Conservation (phyloP, 2,888 invertebrate species). For the Drosophila fulvimacula region DNA sequence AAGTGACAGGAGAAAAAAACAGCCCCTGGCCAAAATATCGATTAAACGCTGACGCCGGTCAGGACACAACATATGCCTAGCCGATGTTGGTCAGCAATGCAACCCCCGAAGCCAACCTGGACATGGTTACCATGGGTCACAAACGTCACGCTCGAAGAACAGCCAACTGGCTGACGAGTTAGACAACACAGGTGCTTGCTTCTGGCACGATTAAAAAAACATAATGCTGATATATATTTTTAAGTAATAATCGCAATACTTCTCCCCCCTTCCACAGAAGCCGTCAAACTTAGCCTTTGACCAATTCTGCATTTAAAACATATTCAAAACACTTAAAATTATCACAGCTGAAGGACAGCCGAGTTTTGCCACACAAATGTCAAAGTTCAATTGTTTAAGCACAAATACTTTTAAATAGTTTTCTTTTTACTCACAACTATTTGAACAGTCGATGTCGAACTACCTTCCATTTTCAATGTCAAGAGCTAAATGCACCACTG, state of each 20-base stretch:
- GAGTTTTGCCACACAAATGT: conserved; percentile 25
- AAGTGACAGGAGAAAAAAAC: conserved; percentile 21
- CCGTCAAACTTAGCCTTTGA: conserved; percentile 45
- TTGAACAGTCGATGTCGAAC: background rate
- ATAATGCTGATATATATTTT: background rate
- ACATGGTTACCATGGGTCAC: conserved; percentile 27
- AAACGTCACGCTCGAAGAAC: conserved; percentile 23
- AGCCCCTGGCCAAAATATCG: conserved; percentile 62
- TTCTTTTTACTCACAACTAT: background rate
- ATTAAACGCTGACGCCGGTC: conserved; percentile 68
- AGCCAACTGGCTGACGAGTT: background rate
- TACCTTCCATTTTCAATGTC: conserved; percentile 17
- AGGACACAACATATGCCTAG: conserved; percentile 53
- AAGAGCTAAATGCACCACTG: conserved; percentile 4
- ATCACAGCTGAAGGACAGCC: conserved; percentile 30
- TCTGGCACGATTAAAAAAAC: background rate
- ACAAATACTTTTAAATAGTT: background rate
- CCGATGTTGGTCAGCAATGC: conserved; percentile 70
- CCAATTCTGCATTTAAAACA: conserved; percentile 39
- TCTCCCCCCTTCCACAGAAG: background rate
- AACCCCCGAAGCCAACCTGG: conserved; percentile 51
- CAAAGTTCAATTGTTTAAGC: conserved; percentile 37
- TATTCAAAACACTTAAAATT: conserved; percentile 25
- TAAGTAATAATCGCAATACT: conserved; percentile 1
- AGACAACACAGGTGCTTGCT: conserved; percentile 35